phyloP scores from a whole-genome alignment of 2,113 vertebrate species.

The Ammodytes marinus region DNA sequence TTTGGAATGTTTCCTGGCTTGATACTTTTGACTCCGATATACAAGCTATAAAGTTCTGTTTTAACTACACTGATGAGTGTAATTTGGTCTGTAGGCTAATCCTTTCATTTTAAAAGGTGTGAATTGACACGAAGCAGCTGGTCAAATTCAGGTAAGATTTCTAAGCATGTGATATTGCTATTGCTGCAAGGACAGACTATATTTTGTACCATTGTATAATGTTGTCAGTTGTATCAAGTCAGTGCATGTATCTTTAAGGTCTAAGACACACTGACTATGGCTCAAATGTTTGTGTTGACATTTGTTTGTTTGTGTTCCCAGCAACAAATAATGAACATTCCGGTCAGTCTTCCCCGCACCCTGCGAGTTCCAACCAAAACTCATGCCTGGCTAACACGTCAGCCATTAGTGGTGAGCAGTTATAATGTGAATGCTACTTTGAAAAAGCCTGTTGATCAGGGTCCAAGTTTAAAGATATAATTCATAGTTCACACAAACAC shows the following conservation, averaged over 20 bases:
- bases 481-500: constrained; percentile 9
- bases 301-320: constrained; percentile 8
- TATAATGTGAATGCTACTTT: constrained; percentile 29
- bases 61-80: background rate
- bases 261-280: constrained; percentile 1
- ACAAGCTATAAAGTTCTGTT: constrained; percentile 24
- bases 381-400: background rate
- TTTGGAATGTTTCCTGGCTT: background rate
- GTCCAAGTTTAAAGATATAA: constrained; percentile 27
- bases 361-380: constrained; percentile 27
- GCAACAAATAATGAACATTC: constrained; percentile 33
- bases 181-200: constrained; percentile 27
- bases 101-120: constrained; percentile 23
- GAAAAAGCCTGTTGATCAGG: constrained; percentile 21
- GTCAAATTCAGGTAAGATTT: constrained; percentile 36
- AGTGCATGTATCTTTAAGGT: constrained; percentile 21
- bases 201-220: constrained; percentile 2
- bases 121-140: constrained; percentile 35
- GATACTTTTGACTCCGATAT: background rate
- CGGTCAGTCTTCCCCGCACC: constrained; percentile 29
- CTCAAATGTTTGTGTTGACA: constrained; percentile 51
- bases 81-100: constrained; percentile 21
- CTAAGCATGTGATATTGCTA: constrained; percentile 45
- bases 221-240: background rate
- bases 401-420: constrained; percentile 36